Conservation (phyloP, 2,888 invertebrate genomes). For the Clistopyga incitator region DNA sequence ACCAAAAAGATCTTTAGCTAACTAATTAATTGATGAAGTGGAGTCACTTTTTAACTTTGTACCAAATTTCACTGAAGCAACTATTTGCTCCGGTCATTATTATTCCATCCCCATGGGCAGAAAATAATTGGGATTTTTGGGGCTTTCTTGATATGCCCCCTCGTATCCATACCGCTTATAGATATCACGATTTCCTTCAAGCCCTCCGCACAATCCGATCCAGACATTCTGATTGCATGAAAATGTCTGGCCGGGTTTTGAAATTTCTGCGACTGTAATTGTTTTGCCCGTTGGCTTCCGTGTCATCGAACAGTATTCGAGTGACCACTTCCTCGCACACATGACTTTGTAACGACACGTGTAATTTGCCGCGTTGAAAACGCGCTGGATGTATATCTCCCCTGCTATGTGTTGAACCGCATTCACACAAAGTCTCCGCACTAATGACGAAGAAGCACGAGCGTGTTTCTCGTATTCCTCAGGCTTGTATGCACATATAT, state of each 20-base stretch:
- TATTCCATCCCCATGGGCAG: no score
- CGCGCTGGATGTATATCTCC: neutral
- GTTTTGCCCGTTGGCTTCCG: conserved; percentile 5
- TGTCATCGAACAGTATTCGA: conserved; percentile 23
- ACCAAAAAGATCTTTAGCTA: no score
- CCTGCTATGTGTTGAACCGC: conserved; percentile 1
- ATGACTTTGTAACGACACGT: conserved; percentile 39
- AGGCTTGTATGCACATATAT: neutral
- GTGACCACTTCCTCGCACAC: neutral
- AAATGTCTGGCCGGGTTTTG: neutral
- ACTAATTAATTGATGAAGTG: no score
- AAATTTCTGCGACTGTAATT: neutral
- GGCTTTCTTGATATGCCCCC: no score
- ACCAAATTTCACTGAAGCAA: no score
- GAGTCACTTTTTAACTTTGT: no score
- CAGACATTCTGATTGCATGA: neutral
- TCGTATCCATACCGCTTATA: neutral
- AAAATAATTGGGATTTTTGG: no score
- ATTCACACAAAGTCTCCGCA: conserved; percentile 12
- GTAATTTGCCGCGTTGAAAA: conserved; percentile 15
- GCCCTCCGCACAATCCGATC: neutral
- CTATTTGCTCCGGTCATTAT: no score
- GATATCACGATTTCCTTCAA: neutral
- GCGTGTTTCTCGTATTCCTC: conserved; percentile 18
- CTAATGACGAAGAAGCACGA: conserved; percentile 60